Percentiles rank a stretch among this genome's conserved stretches.
Conservation (phyloP, 2,113 vertebrate genomes). For the Hystrix cristata region DNA sequence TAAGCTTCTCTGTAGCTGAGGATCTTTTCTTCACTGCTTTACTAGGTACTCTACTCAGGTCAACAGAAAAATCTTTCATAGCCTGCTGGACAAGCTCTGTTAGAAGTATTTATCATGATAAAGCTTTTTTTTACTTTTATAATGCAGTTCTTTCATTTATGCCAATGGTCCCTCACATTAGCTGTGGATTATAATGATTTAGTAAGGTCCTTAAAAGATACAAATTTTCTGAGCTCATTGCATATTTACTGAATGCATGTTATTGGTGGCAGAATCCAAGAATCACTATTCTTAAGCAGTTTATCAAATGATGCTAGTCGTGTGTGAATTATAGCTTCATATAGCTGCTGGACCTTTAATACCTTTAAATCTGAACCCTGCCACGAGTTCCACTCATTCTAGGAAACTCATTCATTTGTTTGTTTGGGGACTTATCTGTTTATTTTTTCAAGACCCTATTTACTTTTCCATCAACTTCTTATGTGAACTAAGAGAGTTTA, state of each 20-base stretch:
- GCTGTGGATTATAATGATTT: neutral
- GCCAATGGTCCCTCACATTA: neutral
- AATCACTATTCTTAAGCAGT: neutral
- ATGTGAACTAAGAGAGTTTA: neutral
- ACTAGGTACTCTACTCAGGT: neutral
- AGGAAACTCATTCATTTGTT: neutral
- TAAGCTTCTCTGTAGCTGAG: neutral
- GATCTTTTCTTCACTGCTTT: neutral
- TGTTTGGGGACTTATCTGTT: neutral
- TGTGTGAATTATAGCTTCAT: neutral
- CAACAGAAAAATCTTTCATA: neutral
- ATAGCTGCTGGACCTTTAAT: neutral
- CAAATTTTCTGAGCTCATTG: neutral
- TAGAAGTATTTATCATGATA: neutral
- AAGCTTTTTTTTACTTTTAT: neutral
- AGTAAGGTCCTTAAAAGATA: conserved; percentile 4
- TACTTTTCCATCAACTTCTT: neutral
- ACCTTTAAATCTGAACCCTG: neutral
- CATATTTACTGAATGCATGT: neutral
- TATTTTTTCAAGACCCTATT: neutral
- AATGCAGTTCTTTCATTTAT: neutral
- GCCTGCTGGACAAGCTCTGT: neutral
- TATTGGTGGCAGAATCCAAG: neutral
- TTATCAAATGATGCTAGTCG: neutral
- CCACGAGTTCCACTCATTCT: neutral